Evolutionary conservation across 2,113 vertebrate genomes (phyloP), one percentile per base, ranked within the genome.

Genomic region (Callocephalon fimbriatum): DNA sequence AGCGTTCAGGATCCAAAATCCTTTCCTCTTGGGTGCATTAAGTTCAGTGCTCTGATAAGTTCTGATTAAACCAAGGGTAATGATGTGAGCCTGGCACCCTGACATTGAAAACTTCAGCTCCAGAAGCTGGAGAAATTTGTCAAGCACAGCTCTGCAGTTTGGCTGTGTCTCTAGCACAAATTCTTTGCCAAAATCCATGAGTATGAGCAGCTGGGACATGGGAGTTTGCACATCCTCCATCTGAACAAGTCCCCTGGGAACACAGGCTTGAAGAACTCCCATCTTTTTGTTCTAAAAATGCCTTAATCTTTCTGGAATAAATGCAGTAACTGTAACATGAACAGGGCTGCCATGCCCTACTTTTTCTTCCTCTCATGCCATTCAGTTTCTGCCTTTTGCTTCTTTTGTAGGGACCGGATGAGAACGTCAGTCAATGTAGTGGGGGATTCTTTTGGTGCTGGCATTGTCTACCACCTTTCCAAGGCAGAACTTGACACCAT

Each of bases 401-500:
- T 90, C 96, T 61, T 81, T 90, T 78, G 35, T 96, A 99, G 99
- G 95, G 99, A 99, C 97, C 99, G 99, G 56, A 99, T 99, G 98
- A 99, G 99, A 94, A 99, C 99, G 1, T 99, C 99, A 3, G 99
- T 99, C 88, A 99, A 99, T 73, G 99, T 99, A 19, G 99, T 99
- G 9, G 99, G 99, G 3, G 99, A 99, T 93, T 99, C 99, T 10
- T 99, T 99, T 18, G 99, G 99, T 54, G 99, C 99, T 12, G 99
- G 99, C 56, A 99, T 99, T 62, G 99, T 99, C 81, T 99, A 99
- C 96, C 98, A 99, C 95, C 99, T 99, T 47, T 99, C 99, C 95
- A 99, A 99, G 96, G 98, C 99, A 14, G 99, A 99, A 97, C 98
- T 99, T 20, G 99, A 99, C 84, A 91, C 48, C 68, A 94, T 99